Percentiles rank a stretch among this genome's conserved stretches.
phyloP scores from a whole-genome alignment of 1,140 invertebrate genomes.

The Trypoxylus dichotomus region DNA sequence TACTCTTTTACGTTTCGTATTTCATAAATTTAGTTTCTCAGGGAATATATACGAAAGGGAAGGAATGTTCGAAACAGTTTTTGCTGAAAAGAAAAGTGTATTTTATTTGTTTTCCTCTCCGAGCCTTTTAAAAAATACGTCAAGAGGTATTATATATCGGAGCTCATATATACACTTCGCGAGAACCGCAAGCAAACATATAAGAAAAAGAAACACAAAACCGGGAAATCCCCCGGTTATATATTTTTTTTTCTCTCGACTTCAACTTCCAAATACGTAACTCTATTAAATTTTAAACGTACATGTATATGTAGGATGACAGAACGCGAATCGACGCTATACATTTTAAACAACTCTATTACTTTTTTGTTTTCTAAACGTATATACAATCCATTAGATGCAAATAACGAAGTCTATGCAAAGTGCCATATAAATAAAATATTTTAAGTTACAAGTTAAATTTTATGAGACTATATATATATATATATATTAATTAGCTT shows the following conservation, averaged over 20 bases:
- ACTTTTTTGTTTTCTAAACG: background rate
- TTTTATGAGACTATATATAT: no score
- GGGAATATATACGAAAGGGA: background rate
- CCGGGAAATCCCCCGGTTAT: conserved; percentile 8
- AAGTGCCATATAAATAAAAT: no score
- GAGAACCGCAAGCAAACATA: conserved; percentile 10
- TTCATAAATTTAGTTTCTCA: background rate
- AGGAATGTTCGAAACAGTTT: background rate
- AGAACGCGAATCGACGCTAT: background rate
- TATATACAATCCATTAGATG: background rate
- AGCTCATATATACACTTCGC: conserved; percentile 23
- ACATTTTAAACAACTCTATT: conserved; percentile 25
- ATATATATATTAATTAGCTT: no score
- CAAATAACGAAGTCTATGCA: no score
- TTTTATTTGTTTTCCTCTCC: conserved; percentile 11
- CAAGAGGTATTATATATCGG: conserved; percentile 17
- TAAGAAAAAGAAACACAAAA: conserved; percentile 20
- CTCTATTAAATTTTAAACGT: conserved; percentile 21
- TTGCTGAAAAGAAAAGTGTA: conserved; percentile 18
- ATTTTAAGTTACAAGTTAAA: no score
- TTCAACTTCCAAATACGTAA: background rate
- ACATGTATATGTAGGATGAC: background rate
- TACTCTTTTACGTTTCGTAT: background rate
- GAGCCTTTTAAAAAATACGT: conserved; percentile 18
- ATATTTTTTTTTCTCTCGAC: background rate